phyloP scores from a whole-genome alignment of 2,888 invertebrate species.

The Thymelicus lineola region DNA sequence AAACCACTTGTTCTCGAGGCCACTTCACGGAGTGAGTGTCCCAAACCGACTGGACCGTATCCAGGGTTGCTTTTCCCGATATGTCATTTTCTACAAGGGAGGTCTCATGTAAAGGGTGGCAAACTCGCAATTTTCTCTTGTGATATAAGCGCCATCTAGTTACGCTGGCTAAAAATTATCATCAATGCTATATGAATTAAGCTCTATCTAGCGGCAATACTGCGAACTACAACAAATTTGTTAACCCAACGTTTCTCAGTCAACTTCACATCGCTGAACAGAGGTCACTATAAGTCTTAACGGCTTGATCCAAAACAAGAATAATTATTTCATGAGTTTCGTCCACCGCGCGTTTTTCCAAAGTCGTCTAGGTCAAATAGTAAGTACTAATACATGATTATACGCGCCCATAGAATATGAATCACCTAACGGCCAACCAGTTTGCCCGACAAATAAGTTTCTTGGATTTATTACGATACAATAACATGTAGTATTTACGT shows the following conservation, averaged over 20 bases:
- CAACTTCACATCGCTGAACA: not conserved
- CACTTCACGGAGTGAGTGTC: slow-evolving; percentile 68
- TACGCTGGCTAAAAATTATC: not conserved
- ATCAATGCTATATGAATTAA: slow-evolving; percentile 4
- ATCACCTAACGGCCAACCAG: too few species aligned
- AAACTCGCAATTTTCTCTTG: slow-evolving; percentile 43
- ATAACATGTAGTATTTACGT: too few species aligned
- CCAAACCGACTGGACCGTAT: slow-evolving; percentile 75
- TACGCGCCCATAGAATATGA: too few species aligned
- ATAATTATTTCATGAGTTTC: too few species aligned
- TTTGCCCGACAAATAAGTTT: too few species aligned
- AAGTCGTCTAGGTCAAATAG: too few species aligned
- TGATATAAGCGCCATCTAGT: slow-evolving; percentile 49
- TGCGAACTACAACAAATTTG: not conserved
- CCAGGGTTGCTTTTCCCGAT: slow-evolving; percentile 74
- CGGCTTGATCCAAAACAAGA: too few species aligned
- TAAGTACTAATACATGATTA: too few species aligned
- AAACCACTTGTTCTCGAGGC: slow-evolving; percentile 45
- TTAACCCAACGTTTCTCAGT: not conserved
- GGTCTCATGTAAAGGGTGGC: slow-evolving; percentile 23
- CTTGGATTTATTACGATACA: too few species aligned
- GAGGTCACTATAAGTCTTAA: not conserved
- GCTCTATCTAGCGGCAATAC: slow-evolving; percentile 40
- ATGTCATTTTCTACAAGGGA: slow-evolving; percentile 61
- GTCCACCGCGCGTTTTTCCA: not conserved